Base-by-base conservation (phyloP, 2,888 invertebrate genomes). In the Colletes collaris region DNA sequence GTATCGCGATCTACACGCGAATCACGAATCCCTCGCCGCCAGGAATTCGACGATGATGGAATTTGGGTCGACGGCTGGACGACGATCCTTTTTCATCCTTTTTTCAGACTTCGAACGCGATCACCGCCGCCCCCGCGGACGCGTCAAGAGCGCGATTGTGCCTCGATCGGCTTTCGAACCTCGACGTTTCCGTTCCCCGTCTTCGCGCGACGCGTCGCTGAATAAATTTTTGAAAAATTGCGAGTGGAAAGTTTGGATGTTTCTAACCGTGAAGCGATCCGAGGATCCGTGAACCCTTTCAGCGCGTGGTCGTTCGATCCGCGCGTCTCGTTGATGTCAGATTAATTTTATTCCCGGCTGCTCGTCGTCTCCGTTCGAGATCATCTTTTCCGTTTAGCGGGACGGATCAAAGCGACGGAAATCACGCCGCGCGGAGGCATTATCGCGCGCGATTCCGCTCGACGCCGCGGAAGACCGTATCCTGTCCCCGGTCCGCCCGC, bases 1-100 rank as follows among this genome's bases (percentile, higher is more conserved):
- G 65, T 82, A 86, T 86, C 86, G 82, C 77, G 66, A 86, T 85
- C 77, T 58, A 78, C 86, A 86, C 86, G 84, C 85, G 84, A 85
- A 84, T 84, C 86, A 83, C 86, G 83, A 81, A 67, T 70, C 63
- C 68, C 70, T 11, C 40, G 63, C 55, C 72, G 67, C 70, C 76
- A 79, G 82, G 82, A 82, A 81, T 84, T 80, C 79, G 76, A 82
- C 82, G 82, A 80, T 80, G 82, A 86, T 80, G 82, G 86, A 84
- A 86, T 84, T 82, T 82, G 73, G 86, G 82, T 86, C 86, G 86
- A 71, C 81, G 74, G 35, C 69, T 67, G 50, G 81, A 65, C 56
- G 68, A 62, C 60, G 59, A 66, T n/a, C 6, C 10, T 68, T 19
- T 66, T 50, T 55, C 16, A 40, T 27, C 44, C n/a, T n/a, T 7